Evolutionary conservation across 2,888 invertebrate genomes (phyloP), one percentile per base, ranked within the genome.

Genomic region (Agrilus biguttatus): DNA sequence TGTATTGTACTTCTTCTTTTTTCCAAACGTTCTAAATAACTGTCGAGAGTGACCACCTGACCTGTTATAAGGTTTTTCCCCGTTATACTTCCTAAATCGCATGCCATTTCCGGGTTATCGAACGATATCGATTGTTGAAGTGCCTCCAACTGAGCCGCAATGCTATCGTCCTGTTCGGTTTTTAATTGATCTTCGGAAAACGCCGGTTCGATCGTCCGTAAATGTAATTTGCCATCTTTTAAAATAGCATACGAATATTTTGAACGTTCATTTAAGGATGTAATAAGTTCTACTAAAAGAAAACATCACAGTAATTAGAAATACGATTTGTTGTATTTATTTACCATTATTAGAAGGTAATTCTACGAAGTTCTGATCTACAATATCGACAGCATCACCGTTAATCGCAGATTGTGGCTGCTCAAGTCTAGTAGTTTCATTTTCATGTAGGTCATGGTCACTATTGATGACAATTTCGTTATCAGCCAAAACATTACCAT

Each of bases 191-290:
- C 36, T 7, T 33, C 23, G 10, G 34, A 13, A 19, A 45, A 44
- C 6, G 38, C 17, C 7, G 44, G 14, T 14, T 47, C 45, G 10
- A 47, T 37, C 14, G 49, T 40, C 43, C 49, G 47, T 13, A 54
- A 43, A 37, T 52, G 51, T 17, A 55, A 42, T 40, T 53, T 51
- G 1, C 55, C 55, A 21, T 55, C 49, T 49, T 48, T 51, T 19
- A 55, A 44, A 13, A 55, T 46, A 0, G 53, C 55, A 35, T 49
- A 55, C 12, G 52, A 52, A 34, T 48, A 49, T 14, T 44, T 45
- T 8, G 40, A 32, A 17, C 44, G 40, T 17, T 43, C 28, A 28
- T 10, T 28, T 10, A 10, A 8, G 2, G 10, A 28, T 10, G 28
- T 10, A 10, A 28, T 28, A 2, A 10, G 10, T 28, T 10, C 28